phyloP scores from a whole-genome alignment of 2,113 vertebrate genomes.

The Cochlearius cochlearius region DNA sequence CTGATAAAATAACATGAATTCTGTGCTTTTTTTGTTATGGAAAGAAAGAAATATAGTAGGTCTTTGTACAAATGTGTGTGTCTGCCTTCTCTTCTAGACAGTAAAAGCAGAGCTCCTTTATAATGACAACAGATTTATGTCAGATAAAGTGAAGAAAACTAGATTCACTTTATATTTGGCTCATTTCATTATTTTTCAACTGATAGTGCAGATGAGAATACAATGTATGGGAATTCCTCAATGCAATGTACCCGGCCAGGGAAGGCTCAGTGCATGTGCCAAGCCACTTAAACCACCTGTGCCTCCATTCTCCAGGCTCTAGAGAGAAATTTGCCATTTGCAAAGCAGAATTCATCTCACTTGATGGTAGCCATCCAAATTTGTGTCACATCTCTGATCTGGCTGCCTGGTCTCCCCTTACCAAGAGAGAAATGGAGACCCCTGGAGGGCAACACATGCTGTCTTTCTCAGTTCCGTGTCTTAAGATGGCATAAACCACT shows the following conservation, averaged over 20 bases:
- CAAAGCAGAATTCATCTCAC: not conserved
- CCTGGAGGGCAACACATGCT: not conserved
- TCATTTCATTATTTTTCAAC: not conserved
- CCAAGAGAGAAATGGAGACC: not conserved
- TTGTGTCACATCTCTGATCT: not conserved
- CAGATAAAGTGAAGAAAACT: not conserved
- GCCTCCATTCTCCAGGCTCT: not conserved
- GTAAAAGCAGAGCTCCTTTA: not conserved
- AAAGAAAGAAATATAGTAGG: not conserved
- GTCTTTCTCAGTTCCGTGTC: not conserved
- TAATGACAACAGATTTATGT: not conserved
- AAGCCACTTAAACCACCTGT: not conserved
- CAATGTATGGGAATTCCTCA: not conserved
- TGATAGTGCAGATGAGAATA: not conserved
- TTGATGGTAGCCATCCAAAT: not conserved
- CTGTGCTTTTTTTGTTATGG: not conserved
- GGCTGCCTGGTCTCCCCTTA: not conserved
- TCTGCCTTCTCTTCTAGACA: not conserved
- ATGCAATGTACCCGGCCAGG: not conserved
- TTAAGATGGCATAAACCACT: not conserved
- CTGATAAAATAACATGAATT: constrained; percentile 17
- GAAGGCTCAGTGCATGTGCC: not conserved
- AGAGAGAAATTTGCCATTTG: not conserved
- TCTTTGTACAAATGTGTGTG: not conserved
- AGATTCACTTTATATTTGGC: not conserved